phyloP scores from a whole-genome alignment of 2,888 invertebrate species.

The Scaptomyza flava region DNA sequence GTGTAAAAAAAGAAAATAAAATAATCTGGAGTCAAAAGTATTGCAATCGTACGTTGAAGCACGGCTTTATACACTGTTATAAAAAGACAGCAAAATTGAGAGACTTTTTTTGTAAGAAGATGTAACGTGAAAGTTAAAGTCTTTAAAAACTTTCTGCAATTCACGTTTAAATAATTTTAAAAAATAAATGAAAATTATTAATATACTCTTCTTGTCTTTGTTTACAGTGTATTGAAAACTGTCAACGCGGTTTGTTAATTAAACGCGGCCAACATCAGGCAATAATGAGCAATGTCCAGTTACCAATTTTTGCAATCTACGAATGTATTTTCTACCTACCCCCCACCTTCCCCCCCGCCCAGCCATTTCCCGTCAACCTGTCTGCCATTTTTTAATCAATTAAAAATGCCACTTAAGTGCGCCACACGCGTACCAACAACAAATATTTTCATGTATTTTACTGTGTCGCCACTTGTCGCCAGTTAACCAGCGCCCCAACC shows the following conservation, averaged over 20 bases:
- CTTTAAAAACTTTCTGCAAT: neutral
- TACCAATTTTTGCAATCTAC: conserved; percentile 2
- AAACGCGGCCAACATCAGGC: conserved; percentile 56
- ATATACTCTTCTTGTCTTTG: neutral
- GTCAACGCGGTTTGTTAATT: conserved; percentile 59
- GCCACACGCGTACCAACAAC: conserved; percentile 32
- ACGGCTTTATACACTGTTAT: neutral
- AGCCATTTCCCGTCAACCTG: conserved; percentile 15
- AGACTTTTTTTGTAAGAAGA: too few species aligned
- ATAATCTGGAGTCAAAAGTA: neutral
- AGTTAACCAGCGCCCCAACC: conserved; percentile 3
- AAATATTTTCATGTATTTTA: conserved; percentile 58
- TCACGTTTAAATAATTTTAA: neutral
- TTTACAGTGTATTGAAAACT: neutral
- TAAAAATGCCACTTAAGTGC: conserved; percentile 72
- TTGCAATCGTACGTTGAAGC: neutral
- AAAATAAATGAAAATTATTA: too few species aligned
- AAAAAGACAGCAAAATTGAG: neutral
- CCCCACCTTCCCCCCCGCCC: neutral
- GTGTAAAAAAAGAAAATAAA: conserved; percentile 16
- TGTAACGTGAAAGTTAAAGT: too few species aligned
- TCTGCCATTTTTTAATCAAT: conserved; percentile 72
- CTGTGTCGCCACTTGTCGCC: conserved; percentile 45
- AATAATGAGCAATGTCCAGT: conserved; percentile 48
- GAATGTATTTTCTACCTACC: neutral